A percentile compares a stretch with the other conserved stretches of the same genome.
These are phyloP conservation scores for Sebastes melanostomus DNA, from an alignment of 2,797 vertebrate genomes.

Conservation along the genomic window DNA sequence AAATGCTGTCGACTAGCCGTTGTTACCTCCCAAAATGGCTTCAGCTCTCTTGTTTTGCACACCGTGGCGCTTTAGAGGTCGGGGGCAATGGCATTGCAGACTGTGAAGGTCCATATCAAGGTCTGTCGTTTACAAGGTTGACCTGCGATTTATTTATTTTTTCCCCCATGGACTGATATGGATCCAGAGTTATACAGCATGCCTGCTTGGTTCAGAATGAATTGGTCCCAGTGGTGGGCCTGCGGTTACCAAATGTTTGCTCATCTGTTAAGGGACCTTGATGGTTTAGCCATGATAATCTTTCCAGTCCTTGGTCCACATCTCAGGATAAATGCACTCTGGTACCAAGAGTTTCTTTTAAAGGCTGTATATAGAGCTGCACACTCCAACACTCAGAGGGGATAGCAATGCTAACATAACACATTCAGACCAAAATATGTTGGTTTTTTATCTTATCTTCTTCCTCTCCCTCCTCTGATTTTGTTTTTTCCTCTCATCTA, in stretches of 20 bases:
- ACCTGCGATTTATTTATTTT: slow-evolving; percentile 2
- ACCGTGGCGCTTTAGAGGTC: slow-evolving; percentile 6
- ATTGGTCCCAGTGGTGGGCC: slow-evolving; percentile 8
- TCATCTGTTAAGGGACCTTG: slow-evolving; percentile 44
- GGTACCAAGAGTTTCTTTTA: slow-evolving; percentile 61
- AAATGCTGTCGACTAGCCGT: neutral
- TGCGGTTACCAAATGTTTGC: slow-evolving; percentile 53
- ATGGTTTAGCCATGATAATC: slow-evolving; percentile 59
- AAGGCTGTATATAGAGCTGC: slow-evolving; percentile 48
- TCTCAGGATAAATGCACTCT: slow-evolving; percentile 77
- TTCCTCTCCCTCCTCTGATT: neutral
- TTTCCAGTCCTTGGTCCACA: slow-evolving; percentile 63
- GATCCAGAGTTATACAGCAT: slow-evolving; percentile 18
- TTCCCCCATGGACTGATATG: slow-evolving; percentile 8
- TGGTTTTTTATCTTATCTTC: slow-evolving; percentile 42
- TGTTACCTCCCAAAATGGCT: slow-evolving; percentile 1
- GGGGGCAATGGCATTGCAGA: slow-evolving; percentile 3
- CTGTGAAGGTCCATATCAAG: slow-evolving; percentile 51
- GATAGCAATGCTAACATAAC: slow-evolving; percentile 40
- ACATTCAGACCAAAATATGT: slow-evolving; percentile 48
- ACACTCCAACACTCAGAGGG: slow-evolving; percentile 33
- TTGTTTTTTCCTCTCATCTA: neutral
- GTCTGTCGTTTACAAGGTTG: slow-evolving; percentile 48
- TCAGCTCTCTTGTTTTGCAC: slow-evolving; percentile 21
- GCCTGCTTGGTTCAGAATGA: slow-evolving; percentile 33